Base-by-base conservation (phyloP, 2,797 vertebrate genomes). In the Gallinago stenura region DNA sequence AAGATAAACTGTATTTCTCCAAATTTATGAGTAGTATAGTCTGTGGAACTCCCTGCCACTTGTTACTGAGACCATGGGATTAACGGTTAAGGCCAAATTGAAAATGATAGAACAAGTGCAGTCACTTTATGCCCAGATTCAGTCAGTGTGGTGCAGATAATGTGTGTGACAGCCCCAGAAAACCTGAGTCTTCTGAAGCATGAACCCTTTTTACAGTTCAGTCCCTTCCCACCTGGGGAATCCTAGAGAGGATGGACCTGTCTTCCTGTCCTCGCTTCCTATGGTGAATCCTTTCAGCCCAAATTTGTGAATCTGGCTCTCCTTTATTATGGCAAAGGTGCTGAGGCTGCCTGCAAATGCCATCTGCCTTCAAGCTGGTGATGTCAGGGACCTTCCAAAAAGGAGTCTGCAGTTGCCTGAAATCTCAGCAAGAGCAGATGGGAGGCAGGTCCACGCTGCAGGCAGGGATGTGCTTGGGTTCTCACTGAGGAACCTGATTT, bases 361-460 rank as follows among this genome's bases (percentile, higher is more conserved):
- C 88, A 87, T 96, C 92, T 96, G 92, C 88, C 83, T 90, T 87
- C 93, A 93, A 82, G 70, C 73, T 94, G 86, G n/a, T 82, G 66
- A 43, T 93, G 78, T 84, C 56, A 89, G 21, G 39, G 46, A 82
- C 75, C 77, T 95, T 95, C 95, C 86, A 84, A 82, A 95, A 89
- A 88, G 75, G 91, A 16, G 37, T 90, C 58, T 68, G 43, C 66
- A 87, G 25, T 89, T 0, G 0, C 66, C 64, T 79, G 86, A 84
- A 73, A 82, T 95, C 88, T 89, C 85, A 92, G 70, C n/a, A 33
- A 58, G 86, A 95, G 64, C 90, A 89, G 86, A 93, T 90, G 92
- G 92, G 80, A 92, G 51, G 57, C 86, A 89, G n/a, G 48, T 66
- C 77, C 73, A 35, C 4, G 6, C 71, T 93, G 41, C 72, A 88